Base-by-base conservation (phyloP, 2,888 invertebrate genomes). In the Tenthredo mesomela region DNA sequence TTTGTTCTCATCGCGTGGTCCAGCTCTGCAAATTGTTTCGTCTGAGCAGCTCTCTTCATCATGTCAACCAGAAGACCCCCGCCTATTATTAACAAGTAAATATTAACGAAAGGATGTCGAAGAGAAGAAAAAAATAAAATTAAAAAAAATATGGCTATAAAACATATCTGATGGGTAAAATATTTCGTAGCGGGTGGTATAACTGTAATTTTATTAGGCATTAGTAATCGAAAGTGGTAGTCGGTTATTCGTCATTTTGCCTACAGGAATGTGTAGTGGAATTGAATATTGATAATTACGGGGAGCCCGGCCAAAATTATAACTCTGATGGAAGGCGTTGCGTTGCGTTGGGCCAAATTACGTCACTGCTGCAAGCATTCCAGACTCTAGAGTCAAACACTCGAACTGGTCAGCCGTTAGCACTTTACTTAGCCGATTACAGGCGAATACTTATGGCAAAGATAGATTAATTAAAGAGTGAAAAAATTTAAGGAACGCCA, bases 1-100 rank as follows among this genome's bases (percentile, higher is more conserved):
- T 98, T 97, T 0, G 97, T 97, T 93, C 97, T 96, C 85, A 99
- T 98, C 0, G 97, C 97, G 92, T 98, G 97, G 93, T 99, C 99
- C 86, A 99, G 95, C 93, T 98, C 98, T 0, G 97, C 97, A 90
- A 96, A 98, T 91, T 98, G 97, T 92, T 98, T 98, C 88, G 96
- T 98, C 91, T 98, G 97, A 1, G 97, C 95, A 0, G 98, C 98
- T 88, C 98, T 94, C 93, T 98, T 98, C 97, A 98, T 98, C 95
- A 98, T 96, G 91, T 98, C 98, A 10, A 99, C 97, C 37, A 99
- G 93, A n/a, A 98, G 94, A 84, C 99, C 99, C 40, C 98, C 98
- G 87, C 99, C 98, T 96, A 40, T n/a, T 29, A 54, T 77, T 50
- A 18, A 1, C 7, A 29, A 54, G 47, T 40, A 33, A 77, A 77